A percentile compares a stretch with the other conserved stretches of the same genome.
Evolutionary conservation across 2,888 invertebrate genomes (phyloP).

Genomic region (Coremacera marginata): DNA sequence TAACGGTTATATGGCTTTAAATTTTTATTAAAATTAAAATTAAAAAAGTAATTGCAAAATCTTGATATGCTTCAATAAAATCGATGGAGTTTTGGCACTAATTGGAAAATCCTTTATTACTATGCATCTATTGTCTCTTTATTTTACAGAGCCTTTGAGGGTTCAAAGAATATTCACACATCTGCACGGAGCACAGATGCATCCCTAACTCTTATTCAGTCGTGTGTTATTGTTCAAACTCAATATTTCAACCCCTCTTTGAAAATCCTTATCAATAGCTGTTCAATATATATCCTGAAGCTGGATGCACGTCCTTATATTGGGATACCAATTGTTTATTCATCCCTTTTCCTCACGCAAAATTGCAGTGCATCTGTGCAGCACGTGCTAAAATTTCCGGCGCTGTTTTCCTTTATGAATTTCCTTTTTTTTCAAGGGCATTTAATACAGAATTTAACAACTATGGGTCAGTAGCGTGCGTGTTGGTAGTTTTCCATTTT

Average conservation of each 20-base stretch:
- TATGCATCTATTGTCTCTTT: neutral
- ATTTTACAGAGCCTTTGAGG: neutral
- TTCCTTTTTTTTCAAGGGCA: neutral
- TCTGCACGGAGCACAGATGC: slow-evolving; percentile 8
- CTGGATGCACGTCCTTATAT: too few relatives aligned
- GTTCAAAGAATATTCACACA: neutral
- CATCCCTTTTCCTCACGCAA: neutral
- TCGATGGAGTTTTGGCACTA: too few relatives aligned
- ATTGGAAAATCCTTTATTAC: neutral
- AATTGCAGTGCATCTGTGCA: slow-evolving; percentile 7
- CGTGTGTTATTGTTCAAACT: neutral
- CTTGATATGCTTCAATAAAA: too few relatives aligned
- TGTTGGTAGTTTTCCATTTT: neutral
- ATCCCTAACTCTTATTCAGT: too few relatives aligned
- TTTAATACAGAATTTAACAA: neutral
- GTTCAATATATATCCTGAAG: too few relatives aligned
- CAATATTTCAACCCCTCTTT: neutral
- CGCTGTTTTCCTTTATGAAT: neutral
- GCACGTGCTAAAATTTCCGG: slow-evolving; percentile 23
- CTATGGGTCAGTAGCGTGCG: neutral
- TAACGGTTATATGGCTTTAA: too few relatives aligned
- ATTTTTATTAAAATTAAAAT: too few relatives aligned
- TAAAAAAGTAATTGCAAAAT: too few relatives aligned
- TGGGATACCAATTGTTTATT: neutral
- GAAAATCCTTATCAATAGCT: too few relatives aligned